A percentile compares a stretch with the other conserved stretches of the same genome.
Conservation (phyloP, 2,113 vertebrate genomes). For the Pipa parva region DNA sequence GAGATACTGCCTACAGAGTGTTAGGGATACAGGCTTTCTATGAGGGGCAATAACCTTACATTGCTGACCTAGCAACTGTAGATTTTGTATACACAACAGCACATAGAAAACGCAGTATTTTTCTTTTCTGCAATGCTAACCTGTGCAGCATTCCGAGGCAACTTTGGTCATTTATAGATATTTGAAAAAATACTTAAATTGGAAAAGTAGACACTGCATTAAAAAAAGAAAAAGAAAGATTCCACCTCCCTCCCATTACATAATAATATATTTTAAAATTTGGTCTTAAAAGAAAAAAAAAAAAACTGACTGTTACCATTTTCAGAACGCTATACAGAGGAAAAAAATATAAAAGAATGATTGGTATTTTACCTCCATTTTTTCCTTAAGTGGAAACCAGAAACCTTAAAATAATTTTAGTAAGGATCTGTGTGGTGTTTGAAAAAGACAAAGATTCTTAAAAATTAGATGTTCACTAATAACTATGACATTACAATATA, state of each 20-base stretch:
- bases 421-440: constrained; percentile 32
- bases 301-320: constrained; percentile 44
- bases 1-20: neutral
- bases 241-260: neutral
- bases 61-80: neutral
- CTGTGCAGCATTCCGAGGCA: constrained; percentile 50
- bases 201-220: constrained; percentile 20
- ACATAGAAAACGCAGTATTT: neutral
- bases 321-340: constrained; percentile 45
- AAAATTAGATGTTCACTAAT: constrained; percentile 18
- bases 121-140: constrained; percentile 33
- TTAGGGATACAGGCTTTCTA: neutral
- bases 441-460: constrained; percentile 16
- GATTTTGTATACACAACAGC: neutral
- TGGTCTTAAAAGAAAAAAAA: constrained; percentile 36
- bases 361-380: constrained; percentile 34
- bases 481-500: constrained; percentile 71
- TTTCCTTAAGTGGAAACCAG: constrained; percentile 46
- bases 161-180: constrained; percentile 48
- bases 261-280: constrained; percentile 12
- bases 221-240: constrained; percentile 12
- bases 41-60: neutral
- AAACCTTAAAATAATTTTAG: constrained; percentile 50
- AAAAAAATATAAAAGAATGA: constrained; percentile 38
- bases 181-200: constrained; percentile 24